Evolutionary conservation across 2,797 vertebrate genomes (phyloP), one percentile per base, ranked within the genome.

Genomic region (Poecilia gillii): DNA sequence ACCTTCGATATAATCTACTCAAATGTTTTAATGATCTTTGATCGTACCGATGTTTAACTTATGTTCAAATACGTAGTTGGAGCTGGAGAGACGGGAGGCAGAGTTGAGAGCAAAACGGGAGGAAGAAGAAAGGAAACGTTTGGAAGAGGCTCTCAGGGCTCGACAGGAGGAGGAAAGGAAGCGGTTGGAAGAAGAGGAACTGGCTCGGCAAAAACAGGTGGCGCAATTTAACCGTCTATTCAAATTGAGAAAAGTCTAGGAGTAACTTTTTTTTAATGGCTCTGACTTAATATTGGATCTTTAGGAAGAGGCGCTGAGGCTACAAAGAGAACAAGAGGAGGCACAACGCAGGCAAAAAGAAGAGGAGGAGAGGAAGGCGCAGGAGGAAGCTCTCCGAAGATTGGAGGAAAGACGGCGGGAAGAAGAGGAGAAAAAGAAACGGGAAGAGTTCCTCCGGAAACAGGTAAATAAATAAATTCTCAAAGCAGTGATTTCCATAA

Each of bases 21-120:
- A 31, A 1, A 28, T 18, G 9, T 23, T 16, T 36, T 23, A 39
- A 14, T 16, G 36, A 51, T 25, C n/a, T 33, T 33, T 23, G 18
- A 4, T 33, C 23, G 0, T 23, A 13, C 3, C 12, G 11, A 39
- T 53, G 31, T 49, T 73, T 20, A 33, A 55, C 16, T 53, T 41
- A 5, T 36, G 47, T 18, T 39, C 13, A 55, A 55, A 23, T 66
- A 59, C 43, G 20, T 91, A 99, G 98, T 91, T 98, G 93, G 98
- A 99, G 83, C 96, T 98, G 89, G 98, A 99, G 90, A 95, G 97
- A 85, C 97, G 97, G 88, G 98, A 99, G 86, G 97, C 96, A 84
- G 98, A 99, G 92, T 93, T 99, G 82, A 96, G 97, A 92, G 97
- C 96, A 85, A 98, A 99, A 95, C 96, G 97, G 88, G 97, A 99